phyloP scores from a whole-genome alignment of 2,113 vertebrate genomes.

The Cichladusa arquata region DNA sequence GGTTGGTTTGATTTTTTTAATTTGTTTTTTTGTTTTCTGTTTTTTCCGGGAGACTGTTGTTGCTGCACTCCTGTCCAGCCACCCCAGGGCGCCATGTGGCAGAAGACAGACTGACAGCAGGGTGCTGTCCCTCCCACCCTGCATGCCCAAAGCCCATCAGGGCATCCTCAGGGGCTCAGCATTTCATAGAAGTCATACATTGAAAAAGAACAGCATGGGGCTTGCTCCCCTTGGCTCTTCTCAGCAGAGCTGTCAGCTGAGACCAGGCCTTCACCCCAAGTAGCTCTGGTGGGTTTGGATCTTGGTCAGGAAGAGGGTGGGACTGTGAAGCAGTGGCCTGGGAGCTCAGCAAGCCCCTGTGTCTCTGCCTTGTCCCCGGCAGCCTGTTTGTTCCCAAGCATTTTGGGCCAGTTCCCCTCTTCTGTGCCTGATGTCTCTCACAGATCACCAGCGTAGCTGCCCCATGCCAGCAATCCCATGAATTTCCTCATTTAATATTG shows the following conservation, averaged over 20 bases:
- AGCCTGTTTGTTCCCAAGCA: background rate
- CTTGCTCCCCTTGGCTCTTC: rapidly evolving
- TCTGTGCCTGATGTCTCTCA: background rate
- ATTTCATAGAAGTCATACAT: rapidly evolving
- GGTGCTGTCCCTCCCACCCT: background rate
- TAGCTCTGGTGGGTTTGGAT: background rate
- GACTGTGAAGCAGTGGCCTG: background rate
- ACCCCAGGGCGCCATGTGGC: background rate
- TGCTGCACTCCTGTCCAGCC: rapidly evolving
- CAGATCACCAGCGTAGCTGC: background rate
- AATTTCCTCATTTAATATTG: conserved; percentile 2
- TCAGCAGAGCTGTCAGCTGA: background rate
- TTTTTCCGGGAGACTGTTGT: background rate
- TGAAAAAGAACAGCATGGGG: background rate
- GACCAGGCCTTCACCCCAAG: background rate
- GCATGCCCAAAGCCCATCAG: rapidly evolving
- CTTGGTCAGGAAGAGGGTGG: background rate
- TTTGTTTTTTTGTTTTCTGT: background rate
- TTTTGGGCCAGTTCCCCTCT: background rate
- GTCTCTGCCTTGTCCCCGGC: background rate
- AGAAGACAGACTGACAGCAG: background rate
- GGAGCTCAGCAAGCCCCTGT: background rate
- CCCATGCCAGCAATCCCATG: background rate
- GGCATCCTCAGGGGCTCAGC: background rate
- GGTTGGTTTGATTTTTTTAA: background rate